phyloP scores from a whole-genome alignment of 2,797 vertebrate genomes.

The Intellagama lesueurii region DNA sequence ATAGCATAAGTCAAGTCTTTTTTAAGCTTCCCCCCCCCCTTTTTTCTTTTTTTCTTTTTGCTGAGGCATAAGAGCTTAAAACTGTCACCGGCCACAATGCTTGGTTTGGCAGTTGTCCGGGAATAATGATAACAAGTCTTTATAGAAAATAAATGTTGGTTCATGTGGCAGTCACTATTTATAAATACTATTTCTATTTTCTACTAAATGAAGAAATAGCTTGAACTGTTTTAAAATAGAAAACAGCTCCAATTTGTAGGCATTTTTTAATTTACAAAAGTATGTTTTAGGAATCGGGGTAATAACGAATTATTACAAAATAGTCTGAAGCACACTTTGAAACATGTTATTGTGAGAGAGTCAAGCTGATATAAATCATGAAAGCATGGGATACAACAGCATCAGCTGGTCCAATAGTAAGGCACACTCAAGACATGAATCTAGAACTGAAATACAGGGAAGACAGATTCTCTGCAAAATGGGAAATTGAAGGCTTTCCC shows the following conservation, averaged over 20 bases:
- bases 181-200: not conserved
- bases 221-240: not conserved
- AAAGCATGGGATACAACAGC: not conserved
- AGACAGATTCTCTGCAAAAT: too few relatives aligned
- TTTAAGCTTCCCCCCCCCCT: not conserved
- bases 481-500: not conserved
- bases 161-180: not conserved
- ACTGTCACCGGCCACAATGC: constrained; percentile 11
- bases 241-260: not conserved
- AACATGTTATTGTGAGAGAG: too few relatives aligned
- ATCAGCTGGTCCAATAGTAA: not conserved
- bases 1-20: not conserved
- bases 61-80: not conserved
- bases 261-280: not conserved
- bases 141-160: constrained; percentile 17
- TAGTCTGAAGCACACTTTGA: not conserved
- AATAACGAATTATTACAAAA: constrained; percentile 16
- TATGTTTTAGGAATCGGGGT: constrained; percentile 5
- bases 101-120: constrained; percentile 33
- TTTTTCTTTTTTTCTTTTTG: not conserved
- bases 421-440: too few relatives aligned
- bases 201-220: not conserved
- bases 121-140: constrained; percentile 14
- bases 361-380: not conserved
- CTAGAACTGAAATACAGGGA: not conserved